These are phyloP conservation scores for Campoplex nolae DNA, from an alignment of 2,888 invertebrate genomes.

Conservation along the genomic window DNA sequence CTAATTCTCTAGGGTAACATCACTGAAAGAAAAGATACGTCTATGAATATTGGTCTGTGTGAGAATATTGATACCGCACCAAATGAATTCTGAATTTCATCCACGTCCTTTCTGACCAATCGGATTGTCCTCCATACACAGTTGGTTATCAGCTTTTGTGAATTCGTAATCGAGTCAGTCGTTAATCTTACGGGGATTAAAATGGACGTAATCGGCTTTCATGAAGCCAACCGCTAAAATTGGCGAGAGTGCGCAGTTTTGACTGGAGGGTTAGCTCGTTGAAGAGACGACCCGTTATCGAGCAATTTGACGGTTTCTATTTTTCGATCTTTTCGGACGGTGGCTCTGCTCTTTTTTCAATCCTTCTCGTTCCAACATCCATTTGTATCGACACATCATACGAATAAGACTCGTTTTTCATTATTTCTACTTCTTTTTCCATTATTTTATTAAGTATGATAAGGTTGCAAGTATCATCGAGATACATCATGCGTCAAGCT, in stretches of 20 bases:
- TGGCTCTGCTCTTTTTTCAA: constrained; percentile 15
- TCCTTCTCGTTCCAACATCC: background rate
- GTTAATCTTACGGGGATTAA: constrained; percentile 73
- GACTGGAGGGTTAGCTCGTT: background rate
- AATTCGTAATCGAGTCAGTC: constrained; percentile 71
- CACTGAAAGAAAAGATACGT: constrained; percentile 48
- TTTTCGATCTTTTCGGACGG: background rate
- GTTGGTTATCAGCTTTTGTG: constrained; percentile 71
- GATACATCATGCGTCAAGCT: background rate
- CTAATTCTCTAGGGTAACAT: constrained; percentile 43
- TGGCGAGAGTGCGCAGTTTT: constrained; percentile 53
- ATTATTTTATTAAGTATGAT: background rate
- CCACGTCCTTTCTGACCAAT: constrained; percentile 20
- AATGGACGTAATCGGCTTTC: constrained; percentile 72
- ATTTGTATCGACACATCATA: background rate
- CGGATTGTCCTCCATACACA: constrained; percentile 7
- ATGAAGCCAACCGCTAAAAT: constrained; percentile 69
- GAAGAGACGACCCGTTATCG: constrained; percentile 21
- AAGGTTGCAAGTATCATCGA: background rate
- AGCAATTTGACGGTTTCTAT: constrained; percentile 38
- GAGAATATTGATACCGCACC: constrained; percentile 38
- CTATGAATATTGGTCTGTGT: constrained; percentile 12
- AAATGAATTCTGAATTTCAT: constrained; percentile 61
- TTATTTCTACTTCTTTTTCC: background rate
- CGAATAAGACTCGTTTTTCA: background rate